Conservation (phyloP, 2,888 invertebrate genomes). For the Thymelicus sylvestris region DNA sequence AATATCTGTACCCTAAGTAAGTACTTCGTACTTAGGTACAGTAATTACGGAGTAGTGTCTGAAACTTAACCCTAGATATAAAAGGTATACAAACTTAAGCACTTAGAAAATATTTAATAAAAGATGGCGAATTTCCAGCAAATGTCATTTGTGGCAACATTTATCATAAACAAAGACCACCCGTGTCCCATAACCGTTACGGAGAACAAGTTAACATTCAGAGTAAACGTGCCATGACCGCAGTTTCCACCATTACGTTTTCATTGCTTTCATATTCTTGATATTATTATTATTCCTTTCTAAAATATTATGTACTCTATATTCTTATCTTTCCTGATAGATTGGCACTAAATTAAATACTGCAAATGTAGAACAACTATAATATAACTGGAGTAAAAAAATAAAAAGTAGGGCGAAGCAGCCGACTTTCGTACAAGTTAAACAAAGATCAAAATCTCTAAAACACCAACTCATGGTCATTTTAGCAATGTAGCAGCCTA, state of each 20-base stretch:
- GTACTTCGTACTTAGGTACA: too few species aligned
- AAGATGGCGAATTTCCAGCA: constrained; percentile 31
- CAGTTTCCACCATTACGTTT: constrained; percentile 13
- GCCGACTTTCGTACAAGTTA: too few species aligned
- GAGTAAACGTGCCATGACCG: constrained; percentile 22
- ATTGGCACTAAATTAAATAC: too few species aligned
- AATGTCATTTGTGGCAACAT: constrained; percentile 17
- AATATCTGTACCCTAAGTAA: too few species aligned
- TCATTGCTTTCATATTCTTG: constrained; percentile 5
- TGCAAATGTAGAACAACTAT: too few species aligned
- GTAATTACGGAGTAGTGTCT: too few species aligned
- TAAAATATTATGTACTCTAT: not conserved
- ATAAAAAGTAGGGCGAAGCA: too few species aligned
- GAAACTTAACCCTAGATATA: not conserved
- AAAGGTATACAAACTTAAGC: not conserved
- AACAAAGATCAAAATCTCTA: too few species aligned
- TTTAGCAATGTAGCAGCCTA: too few species aligned
- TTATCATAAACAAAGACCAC: constrained; percentile 29
- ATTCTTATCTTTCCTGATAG: too few species aligned
- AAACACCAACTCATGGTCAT: too few species aligned
- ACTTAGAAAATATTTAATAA: constrained; percentile 6
- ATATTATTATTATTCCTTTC: not conserved
- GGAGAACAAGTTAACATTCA: constrained; percentile 21
- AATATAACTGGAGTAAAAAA: too few species aligned
- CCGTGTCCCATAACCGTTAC: constrained; percentile 28